Base-by-base conservation (phyloP, 2,797 vertebrate genomes). In the Tragopan temminckii region DNA sequence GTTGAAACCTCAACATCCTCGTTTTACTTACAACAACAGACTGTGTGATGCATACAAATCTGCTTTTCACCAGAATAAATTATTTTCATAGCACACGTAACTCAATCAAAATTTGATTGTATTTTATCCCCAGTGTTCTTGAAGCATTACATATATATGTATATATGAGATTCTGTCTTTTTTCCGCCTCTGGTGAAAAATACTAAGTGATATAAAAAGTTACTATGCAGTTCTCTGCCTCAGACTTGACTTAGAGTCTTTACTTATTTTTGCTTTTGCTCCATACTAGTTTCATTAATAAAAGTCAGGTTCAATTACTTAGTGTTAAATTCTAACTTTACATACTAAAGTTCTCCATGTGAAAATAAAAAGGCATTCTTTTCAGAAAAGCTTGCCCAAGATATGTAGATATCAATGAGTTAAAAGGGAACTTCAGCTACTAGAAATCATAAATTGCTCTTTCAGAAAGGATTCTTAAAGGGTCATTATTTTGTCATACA, bases 1-100 rank as follows among this genome's bases (percentile, higher is more conserved):
- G 85, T 71, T 78, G 66, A 97, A 97, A 98, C 98, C 98, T 97
- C 98, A 98, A 97, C 97, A 98, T 98, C 97, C 97, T 98, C 7
- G 15, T 97, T 80, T 67, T 85, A 86, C 74, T 74, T 92, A 50
- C 84, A 71, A 90, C 42, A 84, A 82, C 63, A 96, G 80, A 76
- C 91, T 89, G 84, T n/a, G 83, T 80, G 36, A 38, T 89, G 90
- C 53, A 40, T 77, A 83, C 31, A 61, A 93, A 88, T 92, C 64
- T 72, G 24, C 68, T 87, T 57, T 88, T 72, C 89, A 78, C 57
- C 36, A 88, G n/a, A 75, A 35, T 53, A 0, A 72, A 84, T 88
- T 64, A 36, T 91, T 72, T 46, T 82, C 20, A 43, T 68, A 75
- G 70, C 33, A 69, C 4, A 5, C 36, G 57, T 23, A 69, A 62